A percentile compares a stretch with the other conserved stretches of the same genome.
These are phyloP conservation scores for Trissonchulus sp. DNA, from an alignment of 2,888 invertebrate species.

Conservation along the genomic window DNA sequence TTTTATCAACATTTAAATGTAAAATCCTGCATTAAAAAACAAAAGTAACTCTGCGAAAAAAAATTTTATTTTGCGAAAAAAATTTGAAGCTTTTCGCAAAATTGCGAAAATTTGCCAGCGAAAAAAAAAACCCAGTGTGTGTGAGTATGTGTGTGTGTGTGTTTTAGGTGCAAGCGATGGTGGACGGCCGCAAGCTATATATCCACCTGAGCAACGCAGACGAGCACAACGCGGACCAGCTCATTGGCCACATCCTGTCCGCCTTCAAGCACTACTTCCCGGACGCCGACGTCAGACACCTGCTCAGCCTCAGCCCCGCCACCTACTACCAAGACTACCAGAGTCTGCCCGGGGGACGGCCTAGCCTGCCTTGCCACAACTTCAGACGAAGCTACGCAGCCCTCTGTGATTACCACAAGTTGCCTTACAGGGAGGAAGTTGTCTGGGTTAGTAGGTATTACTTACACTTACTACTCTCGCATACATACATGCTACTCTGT, in stretches of 20 bases:
- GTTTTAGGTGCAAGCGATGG: background rate
- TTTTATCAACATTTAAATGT: too few species aligned
- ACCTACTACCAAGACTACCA: conserved; percentile 42
- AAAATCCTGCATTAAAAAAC: too few species aligned
- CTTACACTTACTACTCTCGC: background rate
- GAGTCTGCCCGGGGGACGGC: conserved; percentile 39
- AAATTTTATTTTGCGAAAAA: too few species aligned
- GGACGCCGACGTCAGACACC: conserved; percentile 31
- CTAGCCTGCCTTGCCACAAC: conserved; percentile 72
- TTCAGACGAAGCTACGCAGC: conserved; percentile 95
- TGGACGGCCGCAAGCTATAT: conserved; percentile 28
- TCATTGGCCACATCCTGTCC: conserved; percentile 36
- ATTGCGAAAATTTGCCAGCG: too few species aligned
- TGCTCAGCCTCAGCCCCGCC: conserved; percentile 39
- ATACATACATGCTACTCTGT: too few species aligned
- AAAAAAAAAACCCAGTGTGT: too few species aligned
- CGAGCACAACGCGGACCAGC: background rate
- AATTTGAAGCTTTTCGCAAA: too few species aligned
- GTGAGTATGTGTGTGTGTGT: too few species aligned
- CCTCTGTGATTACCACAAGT: conserved; percentile 90
- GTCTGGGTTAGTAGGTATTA: conserved; percentile 66
- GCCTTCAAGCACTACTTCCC: conserved; percentile 50
- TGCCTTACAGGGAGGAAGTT: conserved; percentile 90
- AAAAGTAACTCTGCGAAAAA: too few species aligned
- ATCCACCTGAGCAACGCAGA: conserved; percentile 22